Conservation (phyloP, 2,113 vertebrate species). For the Cryptotis parvus region DNA sequence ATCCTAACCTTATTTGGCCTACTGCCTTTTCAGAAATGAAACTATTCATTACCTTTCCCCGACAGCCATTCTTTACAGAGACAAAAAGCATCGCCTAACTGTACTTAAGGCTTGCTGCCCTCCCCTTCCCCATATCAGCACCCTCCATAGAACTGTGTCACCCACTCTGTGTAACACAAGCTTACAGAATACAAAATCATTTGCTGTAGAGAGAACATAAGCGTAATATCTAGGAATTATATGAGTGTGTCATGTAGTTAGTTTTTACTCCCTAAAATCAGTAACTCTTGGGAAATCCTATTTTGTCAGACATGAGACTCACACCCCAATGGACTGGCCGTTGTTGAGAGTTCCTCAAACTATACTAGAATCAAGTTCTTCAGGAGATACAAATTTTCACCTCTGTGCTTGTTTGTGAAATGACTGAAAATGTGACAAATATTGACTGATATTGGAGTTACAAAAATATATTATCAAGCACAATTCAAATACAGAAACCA, state of each 20-base stretch:
- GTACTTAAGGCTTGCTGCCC: too few species aligned
- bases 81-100: too few species aligned
- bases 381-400: not conserved
- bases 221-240: too few species aligned
- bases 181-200: not conserved
- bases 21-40: too few species aligned
- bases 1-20: too few species aligned
- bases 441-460: not conserved
- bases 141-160: too few species aligned
- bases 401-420: not conserved
- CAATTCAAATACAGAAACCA: not conserved
- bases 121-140: too few species aligned
- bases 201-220: not conserved
- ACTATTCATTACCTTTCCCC: too few species aligned
- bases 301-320: not conserved
- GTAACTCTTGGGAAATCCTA: not conserved
- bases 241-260: not conserved
- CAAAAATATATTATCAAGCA: not conserved
- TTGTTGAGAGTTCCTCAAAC: not conserved
- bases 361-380: not conserved
- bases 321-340: not conserved
- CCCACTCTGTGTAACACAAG: too few species aligned
- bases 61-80: too few species aligned
- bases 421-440: not conserved
- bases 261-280: constrained; percentile 34